Percentiles rank a stretch among this genome's conserved stretches.
Conservation (phyloP, 2,113 vertebrate species). For the Cephalopholis sonnerati region DNA sequence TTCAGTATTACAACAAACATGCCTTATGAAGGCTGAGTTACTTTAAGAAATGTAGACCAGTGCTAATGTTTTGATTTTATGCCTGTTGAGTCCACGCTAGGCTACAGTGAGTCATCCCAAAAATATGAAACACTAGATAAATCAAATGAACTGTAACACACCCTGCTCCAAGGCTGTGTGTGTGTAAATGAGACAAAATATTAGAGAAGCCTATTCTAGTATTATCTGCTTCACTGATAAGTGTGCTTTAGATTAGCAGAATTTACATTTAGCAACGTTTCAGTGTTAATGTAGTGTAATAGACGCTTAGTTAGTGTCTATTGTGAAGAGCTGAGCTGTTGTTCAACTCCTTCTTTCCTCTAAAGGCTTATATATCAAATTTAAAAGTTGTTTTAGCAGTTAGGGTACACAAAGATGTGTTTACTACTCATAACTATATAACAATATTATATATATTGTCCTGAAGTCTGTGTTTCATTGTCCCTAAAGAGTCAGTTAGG, state of each 20-base stretch:
- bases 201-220: background rate
- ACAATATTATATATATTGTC: background rate
- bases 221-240: background rate
- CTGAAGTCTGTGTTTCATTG: constrained; percentile 7
- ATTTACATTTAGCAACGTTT: background rate
- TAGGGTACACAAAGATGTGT: rapidly evolving
- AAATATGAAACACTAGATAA: background rate
- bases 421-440: background rate
- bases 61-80: background rate
- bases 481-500: constrained; percentile 57
- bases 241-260: background rate
- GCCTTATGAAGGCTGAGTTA: too few relatives aligned
- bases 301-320: background rate
- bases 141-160: background rate
- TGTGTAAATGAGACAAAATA: background rate
- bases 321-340: background rate
- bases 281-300: background rate
- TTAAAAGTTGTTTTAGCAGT: background rate
- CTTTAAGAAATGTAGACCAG: background rate
- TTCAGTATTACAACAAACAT: background rate
- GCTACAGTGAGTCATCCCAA: background rate
- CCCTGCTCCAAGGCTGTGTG: background rate
- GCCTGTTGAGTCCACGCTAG: background rate
- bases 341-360: background rate
- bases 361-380: background rate